These are phyloP conservation scores for Psophia crepitans DNA, from an alignment of 2,113 vertebrate species.

Conservation along the genomic window DNA sequence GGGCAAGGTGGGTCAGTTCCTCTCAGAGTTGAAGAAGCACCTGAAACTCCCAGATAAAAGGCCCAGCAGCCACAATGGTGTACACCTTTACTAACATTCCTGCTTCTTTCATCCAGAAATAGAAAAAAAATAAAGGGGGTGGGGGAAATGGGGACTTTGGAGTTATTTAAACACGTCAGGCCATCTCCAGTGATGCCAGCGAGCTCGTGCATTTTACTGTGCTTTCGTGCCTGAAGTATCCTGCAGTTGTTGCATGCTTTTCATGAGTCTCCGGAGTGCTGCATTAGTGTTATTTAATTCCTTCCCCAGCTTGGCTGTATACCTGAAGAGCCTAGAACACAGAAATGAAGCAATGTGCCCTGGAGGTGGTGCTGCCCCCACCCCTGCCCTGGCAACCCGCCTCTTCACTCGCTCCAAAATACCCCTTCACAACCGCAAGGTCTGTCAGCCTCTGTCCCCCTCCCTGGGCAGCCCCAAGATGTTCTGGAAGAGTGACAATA, in stretches of 20 bases:
- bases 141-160: neutral
- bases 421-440: neutral
- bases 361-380: neutral
- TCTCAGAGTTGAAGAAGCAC: neutral
- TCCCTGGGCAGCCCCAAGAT: neutral
- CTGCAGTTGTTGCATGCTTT: neutral
- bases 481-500: neutral
- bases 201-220: neutral
- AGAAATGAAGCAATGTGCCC: neutral
- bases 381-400: neutral
- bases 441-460: neutral
- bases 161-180: neutral
- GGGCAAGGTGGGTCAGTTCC: neutral
- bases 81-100: neutral
- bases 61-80: neutral
- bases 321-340: constrained; percentile 50
- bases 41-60: neutral
- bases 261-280: neutral
- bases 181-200: neutral
- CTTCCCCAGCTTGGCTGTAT: neutral
- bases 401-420: neutral
- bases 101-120: neutral
- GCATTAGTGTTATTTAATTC: constrained; percentile 6
- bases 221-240: neutral
- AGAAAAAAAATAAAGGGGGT: too few species aligned